Conservation (phyloP, 2,797 vertebrate genomes). For the Oreonectes daqikongensis region DNA sequence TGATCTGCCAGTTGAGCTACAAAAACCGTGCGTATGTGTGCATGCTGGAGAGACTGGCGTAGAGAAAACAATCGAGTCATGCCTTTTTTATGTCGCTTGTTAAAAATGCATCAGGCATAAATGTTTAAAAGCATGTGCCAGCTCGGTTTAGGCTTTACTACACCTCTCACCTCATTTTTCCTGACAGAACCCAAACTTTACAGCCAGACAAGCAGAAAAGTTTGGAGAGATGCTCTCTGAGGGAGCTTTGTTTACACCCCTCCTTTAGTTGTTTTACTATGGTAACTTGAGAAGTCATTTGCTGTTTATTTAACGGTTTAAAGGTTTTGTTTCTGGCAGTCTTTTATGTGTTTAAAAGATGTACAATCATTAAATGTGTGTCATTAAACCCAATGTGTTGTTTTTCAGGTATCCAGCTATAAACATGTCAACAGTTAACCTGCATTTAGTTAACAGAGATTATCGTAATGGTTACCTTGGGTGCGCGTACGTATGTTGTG, state of each 20-base stretch:
- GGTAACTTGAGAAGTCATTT: not conserved
- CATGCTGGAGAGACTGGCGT: conserved; percentile 7
- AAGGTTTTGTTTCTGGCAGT: no score
- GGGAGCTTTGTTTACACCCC: conserved; percentile 6
- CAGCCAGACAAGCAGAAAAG: conserved; percentile 12
- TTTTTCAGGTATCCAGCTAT: not conserved
- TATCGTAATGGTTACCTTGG: not conserved
- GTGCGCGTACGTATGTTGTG: not conserved
- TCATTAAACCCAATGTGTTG: not conserved
- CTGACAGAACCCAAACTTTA: conserved; percentile 34
- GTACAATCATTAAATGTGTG: no score
- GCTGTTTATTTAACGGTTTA: not conserved
- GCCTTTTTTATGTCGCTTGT: conserved; percentile 49
- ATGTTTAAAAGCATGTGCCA: conserved; percentile 55
- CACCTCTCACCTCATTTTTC: conserved; percentile 18
- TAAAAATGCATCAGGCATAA: conserved; percentile 56
- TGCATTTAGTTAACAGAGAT: rapidly evolving
- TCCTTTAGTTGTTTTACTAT: not conserved
- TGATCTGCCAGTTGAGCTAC: not conserved
- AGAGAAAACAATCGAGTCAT: conserved; percentile 50
- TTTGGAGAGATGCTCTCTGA: conserved; percentile 11
- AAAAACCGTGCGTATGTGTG: not conserved
- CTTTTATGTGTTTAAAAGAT: not conserved
- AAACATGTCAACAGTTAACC: not conserved
- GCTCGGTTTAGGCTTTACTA: conserved; percentile 37